These are phyloP conservation scores for Hirtodrosophila alboralis DNA, from an alignment of 2,888 invertebrate species.

Conservation along the genomic window DNA sequence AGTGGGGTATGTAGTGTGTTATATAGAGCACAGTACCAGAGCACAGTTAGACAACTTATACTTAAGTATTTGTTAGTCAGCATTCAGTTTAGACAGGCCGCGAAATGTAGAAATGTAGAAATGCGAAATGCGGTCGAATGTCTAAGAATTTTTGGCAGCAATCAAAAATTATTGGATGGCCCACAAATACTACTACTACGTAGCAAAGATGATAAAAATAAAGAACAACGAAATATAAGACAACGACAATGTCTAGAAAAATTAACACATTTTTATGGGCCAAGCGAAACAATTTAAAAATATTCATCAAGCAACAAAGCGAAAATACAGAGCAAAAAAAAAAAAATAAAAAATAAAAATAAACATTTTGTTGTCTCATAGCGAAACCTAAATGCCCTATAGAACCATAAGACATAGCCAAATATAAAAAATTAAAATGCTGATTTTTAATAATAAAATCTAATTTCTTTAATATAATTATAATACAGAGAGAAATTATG, in stretches of 20 bases:
- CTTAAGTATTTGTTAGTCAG: constrained; percentile 21
- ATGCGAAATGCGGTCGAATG: constrained; percentile 48
- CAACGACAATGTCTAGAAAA: constrained; percentile 48
- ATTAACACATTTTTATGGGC: constrained; percentile 68
- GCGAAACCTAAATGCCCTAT: constrained; percentile 23
- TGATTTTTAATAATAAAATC: too few relatives aligned
- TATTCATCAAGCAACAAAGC: constrained; percentile 45
- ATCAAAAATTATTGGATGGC: constrained; percentile 68
- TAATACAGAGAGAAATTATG: too few relatives aligned
- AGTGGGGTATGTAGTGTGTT: too few relatives aligned
- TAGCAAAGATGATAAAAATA: constrained; percentile 5
- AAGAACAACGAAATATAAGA: constrained; percentile 5
- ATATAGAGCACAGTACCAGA: too few relatives aligned
- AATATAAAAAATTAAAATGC: too few relatives aligned
- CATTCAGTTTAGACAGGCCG: constrained; percentile 6
- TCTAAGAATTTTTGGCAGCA: constrained; percentile 71
- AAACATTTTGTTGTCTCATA: constrained; percentile 1
- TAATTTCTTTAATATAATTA: too few relatives aligned
- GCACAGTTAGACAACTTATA: constrained; percentile 16
- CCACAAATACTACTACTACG: constrained; percentile 26
- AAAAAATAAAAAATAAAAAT: constrained; percentile 23
- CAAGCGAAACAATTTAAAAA: constrained; percentile 64
- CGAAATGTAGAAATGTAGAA: too few relatives aligned
- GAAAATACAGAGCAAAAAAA: too few relatives aligned
- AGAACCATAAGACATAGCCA: too few relatives aligned